These are phyloP conservation scores for Xiphophorus maculatus DNA, from an alignment of 2,113 vertebrate genomes.

Conservation along the genomic window DNA sequence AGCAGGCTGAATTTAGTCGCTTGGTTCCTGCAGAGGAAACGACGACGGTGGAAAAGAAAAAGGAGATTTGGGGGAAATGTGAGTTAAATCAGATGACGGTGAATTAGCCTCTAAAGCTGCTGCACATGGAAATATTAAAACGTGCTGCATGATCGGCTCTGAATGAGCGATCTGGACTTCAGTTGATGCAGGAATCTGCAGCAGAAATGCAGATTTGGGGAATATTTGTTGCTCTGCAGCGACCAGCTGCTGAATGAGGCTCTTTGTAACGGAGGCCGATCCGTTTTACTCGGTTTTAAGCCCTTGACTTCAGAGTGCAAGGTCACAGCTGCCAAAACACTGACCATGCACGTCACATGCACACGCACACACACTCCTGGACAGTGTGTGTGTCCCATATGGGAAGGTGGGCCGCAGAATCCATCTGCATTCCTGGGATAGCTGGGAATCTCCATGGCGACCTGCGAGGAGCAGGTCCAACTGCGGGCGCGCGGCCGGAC, in stretches of 20 bases:
- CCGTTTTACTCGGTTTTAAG: conserved; percentile 30
- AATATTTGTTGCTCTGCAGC: no score
- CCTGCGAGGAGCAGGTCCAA: conserved; percentile 36
- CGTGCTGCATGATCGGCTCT: no score
- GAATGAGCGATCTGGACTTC: no score
- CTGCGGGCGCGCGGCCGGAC: conserved; percentile 34
- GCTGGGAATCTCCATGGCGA: conserved; percentile 59
- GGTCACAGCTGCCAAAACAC: conserved; percentile 56
- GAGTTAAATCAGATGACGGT: no score
- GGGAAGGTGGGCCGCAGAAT: conserved; percentile 26
- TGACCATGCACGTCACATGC: conserved; percentile 3
- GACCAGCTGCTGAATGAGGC: neutral
- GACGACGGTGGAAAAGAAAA: no score
- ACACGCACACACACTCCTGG: conserved; percentile 9
- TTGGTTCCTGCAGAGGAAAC: neutral
- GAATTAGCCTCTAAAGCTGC: no score
- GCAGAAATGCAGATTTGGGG: no score
- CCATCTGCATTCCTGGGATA: conserved; percentile 56
- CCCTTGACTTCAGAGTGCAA: conserved; percentile 44
- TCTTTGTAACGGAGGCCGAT: conserved; percentile 14
- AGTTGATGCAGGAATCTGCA: no score
- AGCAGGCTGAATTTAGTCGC: neutral
- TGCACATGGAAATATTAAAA: no score
- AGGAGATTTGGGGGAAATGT: no score
- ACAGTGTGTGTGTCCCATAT: conserved; percentile 29